Evolutionary conservation across 2,888 invertebrate species (phyloP).

Genomic region (Zhengitettix transpicula): DNA sequence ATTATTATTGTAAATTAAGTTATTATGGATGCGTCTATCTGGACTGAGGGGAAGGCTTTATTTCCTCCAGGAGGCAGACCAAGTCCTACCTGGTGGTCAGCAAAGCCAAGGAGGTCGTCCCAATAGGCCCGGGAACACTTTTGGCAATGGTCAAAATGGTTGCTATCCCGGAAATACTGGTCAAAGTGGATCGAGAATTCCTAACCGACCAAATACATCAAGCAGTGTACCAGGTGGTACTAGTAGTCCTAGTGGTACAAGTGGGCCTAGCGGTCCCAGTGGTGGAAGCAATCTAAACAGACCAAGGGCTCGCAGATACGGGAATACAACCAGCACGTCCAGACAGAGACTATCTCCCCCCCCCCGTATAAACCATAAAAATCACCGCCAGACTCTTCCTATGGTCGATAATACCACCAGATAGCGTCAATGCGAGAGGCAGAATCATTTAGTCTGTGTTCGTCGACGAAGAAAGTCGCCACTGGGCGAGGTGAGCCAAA

Average conservation of each 20-base stretch:
- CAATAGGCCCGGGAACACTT: neutral
- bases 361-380: constrained; percentile 25
- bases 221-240: constrained; percentile 3
- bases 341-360: constrained; percentile 63
- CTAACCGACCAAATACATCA: constrained; percentile 20
- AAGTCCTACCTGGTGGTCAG: constrained; percentile 3
- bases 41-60: too few species aligned
- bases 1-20: too few species aligned
- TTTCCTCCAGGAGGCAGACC: neutral
- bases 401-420: too few species aligned
- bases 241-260: constrained; percentile 13
- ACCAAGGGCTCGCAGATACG: neutral
- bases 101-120: constrained; percentile 16
- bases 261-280: constrained; percentile 15
- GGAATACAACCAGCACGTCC: constrained; percentile 32
- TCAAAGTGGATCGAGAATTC: constrained; percentile 16
- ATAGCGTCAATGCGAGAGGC: too few species aligned
- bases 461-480: too few species aligned
- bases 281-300: constrained; percentile 16
- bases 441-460: too few species aligned
- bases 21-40: too few species aligned
- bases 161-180: constrained; percentile 12
- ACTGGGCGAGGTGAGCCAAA: too few species aligned
- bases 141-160: neutral
- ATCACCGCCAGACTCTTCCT: too few species aligned